Evolutionary conservation across 2,888 invertebrate species (phyloP), one percentile per base, ranked within the genome.

Genomic region (Sarcophaga variegata): DNA sequence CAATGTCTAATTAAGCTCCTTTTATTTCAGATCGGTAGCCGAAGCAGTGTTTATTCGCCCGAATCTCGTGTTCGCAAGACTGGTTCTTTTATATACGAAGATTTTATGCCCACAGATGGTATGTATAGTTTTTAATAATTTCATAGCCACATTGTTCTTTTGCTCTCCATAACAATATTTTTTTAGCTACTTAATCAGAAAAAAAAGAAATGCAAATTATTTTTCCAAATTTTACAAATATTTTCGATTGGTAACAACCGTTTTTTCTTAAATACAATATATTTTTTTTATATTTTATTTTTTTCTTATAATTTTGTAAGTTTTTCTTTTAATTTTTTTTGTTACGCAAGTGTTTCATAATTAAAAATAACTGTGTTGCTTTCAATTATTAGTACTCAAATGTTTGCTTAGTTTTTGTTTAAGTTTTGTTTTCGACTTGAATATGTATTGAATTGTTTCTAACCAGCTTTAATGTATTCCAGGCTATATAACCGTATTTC

Each of bases 91-190:
- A 99, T 99, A 92, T 99, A 99, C 93, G 99, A 99, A 95, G 99
- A 99, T 94, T 99, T 99, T 94, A 99, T 99, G 99, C 99, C 99
- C 8, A 99, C 99, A 60, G 99, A 99, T 95, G 99, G 99, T 94
- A 95, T 95, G 95, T 91, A 89, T 85, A 47, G 74, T 59, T 83
- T 81, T 72, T 83, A 66, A 85, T 54, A 54, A 14, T 54, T 37
- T 37, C 8, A 37, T 37, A 37, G 37, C 8, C 37, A 54, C 12
- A 54, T 54, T 14, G 17, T 67, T 69, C 76, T 79, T 86, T 81
- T 72, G 70, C 76, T 78, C 71, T 49, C 81, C 72, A 82, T 63
- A 81, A 37, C 81, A 81, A 66, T 37, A 49, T 81, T 84, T 77
- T 22, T 81, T 76, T 66, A 60, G 80, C 80, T 71, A 84, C 62